phyloP scores from a whole-genome alignment of 2,888 invertebrate species.

The Allophyes oxyacanthae region DNA sequence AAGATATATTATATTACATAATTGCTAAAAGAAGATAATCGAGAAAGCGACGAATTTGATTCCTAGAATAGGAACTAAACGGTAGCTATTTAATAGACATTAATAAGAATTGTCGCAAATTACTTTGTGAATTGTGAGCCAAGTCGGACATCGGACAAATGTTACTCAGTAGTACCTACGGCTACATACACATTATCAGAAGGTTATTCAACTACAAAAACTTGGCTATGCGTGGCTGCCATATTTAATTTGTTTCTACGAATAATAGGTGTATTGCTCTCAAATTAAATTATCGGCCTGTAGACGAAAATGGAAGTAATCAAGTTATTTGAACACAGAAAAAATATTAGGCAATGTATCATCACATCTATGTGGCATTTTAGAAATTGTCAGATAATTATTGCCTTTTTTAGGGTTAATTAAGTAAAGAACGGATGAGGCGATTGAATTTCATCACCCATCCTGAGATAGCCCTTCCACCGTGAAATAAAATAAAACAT shows the following conservation, averaged over 20 bases:
- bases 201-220: slow-evolving; percentile 36
- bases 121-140: too few relatives aligned
- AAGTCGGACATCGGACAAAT: slow-evolving; percentile 36
- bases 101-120: slow-evolving; percentile 19
- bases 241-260: slow-evolving; percentile 43
- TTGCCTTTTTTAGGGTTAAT: too few relatives aligned
- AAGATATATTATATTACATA: too few relatives aligned
- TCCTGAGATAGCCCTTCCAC: neutral
- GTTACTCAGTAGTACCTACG: too few relatives aligned
- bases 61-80: too few relatives aligned
- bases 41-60: too few relatives aligned
- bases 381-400: too few relatives aligned
- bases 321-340: slow-evolving; percentile 20
- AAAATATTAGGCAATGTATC: slow-evolving; percentile 15
- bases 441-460: too few relatives aligned
- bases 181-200: too few relatives aligned
- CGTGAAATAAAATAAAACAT: slow-evolving; percentile 42
- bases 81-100: neutral
- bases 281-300: slow-evolving; percentile 39
- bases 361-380: neutral
- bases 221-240: slow-evolving; percentile 25
- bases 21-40: too few relatives aligned
- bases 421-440: too few relatives aligned
- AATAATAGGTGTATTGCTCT: slow-evolving; percentile 24
- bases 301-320: slow-evolving; percentile 33